These are phyloP conservation scores for Coenobita brevimanus DNA, from an alignment of 1,140 invertebrate species.

Conservation along the genomic window DNA sequence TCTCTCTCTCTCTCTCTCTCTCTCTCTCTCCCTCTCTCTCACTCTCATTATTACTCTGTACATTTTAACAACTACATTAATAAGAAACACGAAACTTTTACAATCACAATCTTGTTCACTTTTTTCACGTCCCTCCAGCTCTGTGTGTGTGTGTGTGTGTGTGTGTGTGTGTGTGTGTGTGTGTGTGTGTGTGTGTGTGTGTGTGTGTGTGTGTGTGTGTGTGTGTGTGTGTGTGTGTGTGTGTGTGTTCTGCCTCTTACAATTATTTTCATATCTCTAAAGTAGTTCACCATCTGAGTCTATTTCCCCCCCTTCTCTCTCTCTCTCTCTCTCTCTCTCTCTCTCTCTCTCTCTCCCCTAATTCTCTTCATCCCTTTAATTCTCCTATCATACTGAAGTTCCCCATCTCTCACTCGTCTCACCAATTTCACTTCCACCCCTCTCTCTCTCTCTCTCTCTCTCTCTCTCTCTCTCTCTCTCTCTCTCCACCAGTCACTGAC, in stretches of 20 bases:
- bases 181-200: too few relatives aligned
- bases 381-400: neutral
- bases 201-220: conserved; percentile 35
- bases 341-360: neutral
- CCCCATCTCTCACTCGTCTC: neutral
- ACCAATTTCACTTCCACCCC: neutral
- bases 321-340: neutral
- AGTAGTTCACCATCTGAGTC: neutral
- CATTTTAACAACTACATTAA: neutral
- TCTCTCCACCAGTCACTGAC: neutral
- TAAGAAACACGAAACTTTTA: neutral
- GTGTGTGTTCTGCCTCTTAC: neutral
- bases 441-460: neutral
- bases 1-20: too few relatives aligned
- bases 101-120: neutral
- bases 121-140: too few relatives aligned
- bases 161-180: conserved; percentile 9
- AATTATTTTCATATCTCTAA: neutral
- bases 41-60: conserved; percentile 15
- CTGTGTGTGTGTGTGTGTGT: neutral
- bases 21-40: conserved; percentile 32
- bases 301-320: neutral
- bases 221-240: neutral
- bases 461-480: neutral
- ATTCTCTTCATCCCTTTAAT: neutral